A percentile compares a stretch with the other conserved stretches of the same genome.
Evolutionary conservation across 1,140 invertebrate species (phyloP).

Genomic region (Drosophila pseudoobscura): DNA sequence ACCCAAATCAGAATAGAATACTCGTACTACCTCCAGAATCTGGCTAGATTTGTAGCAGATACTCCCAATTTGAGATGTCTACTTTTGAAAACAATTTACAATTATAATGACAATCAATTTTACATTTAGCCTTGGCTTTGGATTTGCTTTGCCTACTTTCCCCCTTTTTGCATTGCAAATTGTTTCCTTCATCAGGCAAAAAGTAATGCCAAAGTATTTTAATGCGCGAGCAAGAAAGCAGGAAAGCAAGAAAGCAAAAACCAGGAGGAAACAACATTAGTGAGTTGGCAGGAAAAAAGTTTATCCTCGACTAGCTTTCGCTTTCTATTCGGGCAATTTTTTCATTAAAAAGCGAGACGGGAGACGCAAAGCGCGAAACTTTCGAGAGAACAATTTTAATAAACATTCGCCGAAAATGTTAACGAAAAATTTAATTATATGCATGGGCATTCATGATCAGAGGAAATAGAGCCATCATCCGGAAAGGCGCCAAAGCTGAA

Average conservation of each 20-base stretch:
- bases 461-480: constrained; percentile 75
- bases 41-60: constrained; percentile 25
- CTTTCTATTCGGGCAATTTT: constrained; percentile 54
- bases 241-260: constrained; percentile 12
- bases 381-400: constrained; percentile 74
- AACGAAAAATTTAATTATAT: constrained; percentile 76
- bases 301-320: constrained; percentile 59
- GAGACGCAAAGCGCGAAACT: constrained; percentile 57
- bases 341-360: constrained; percentile 55
- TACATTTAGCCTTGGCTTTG: constrained; percentile 35
- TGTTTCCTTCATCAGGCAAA: constrained; percentile 54
- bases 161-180: constrained; percentile 64
- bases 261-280: constrained; percentile 43
- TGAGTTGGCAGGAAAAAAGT: constrained; percentile 67
- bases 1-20: neutral
- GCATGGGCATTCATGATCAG: constrained; percentile 70
- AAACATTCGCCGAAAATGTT: constrained; percentile 55
- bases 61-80: constrained; percentile 26
- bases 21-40: neutral
- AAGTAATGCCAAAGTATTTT: constrained; percentile 74
- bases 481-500: constrained; percentile 49
- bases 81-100: constrained; percentile 67
- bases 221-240: constrained; percentile 42
- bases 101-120: constrained; percentile 81
- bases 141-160: neutral